phyloP scores from a whole-genome alignment of 2,888 invertebrate species.

The Melieria omissa region DNA sequence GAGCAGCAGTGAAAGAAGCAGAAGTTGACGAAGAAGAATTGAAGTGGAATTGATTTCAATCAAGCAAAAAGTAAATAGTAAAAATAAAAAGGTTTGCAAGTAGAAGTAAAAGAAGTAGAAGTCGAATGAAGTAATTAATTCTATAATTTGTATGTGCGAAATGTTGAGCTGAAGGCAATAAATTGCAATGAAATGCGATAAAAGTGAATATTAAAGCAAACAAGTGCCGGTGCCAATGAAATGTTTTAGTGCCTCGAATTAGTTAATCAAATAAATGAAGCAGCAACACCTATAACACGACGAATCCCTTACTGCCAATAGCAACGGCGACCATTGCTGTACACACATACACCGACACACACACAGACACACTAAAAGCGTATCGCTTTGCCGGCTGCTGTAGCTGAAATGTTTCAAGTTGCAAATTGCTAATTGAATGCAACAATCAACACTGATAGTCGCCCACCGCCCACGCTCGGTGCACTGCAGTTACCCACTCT shows the following conservation, averaged over 20 bases:
- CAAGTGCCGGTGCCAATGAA: slow-evolving; percentile 36
- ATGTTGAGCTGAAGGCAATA: not conserved
- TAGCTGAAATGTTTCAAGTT: slow-evolving; percentile 25
- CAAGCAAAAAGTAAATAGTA: not conserved
- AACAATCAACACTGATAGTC: not conserved
- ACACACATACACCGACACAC: not conserved
- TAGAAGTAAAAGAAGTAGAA: slow-evolving; percentile 25
- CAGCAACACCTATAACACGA: too few species aligned
- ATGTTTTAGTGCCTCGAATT: slow-evolving; percentile 32
- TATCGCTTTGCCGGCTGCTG: not conserved
- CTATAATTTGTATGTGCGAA: too few species aligned
- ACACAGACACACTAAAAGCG: not conserved
- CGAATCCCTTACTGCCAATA: too few species aligned
- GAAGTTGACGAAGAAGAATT: not conserved
- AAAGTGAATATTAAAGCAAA: slow-evolving; percentile 15
- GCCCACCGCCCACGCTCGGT: not conserved
- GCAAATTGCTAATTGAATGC: slow-evolving; percentile 10
- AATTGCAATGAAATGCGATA: not conserved
- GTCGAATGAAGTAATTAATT: not conserved
- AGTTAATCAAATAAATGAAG: not conserved
- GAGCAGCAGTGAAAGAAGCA: not conserved
- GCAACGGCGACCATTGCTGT: not conserved
- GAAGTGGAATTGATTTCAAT: not conserved
- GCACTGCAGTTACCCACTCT: not conserved
- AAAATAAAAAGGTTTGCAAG: slow-evolving; percentile 12